Evolutionary conservation across 1,140 invertebrate species (phyloP), one percentile per base, ranked within the genome.

Genomic region (Aporrectodea caliginosa): DNA sequence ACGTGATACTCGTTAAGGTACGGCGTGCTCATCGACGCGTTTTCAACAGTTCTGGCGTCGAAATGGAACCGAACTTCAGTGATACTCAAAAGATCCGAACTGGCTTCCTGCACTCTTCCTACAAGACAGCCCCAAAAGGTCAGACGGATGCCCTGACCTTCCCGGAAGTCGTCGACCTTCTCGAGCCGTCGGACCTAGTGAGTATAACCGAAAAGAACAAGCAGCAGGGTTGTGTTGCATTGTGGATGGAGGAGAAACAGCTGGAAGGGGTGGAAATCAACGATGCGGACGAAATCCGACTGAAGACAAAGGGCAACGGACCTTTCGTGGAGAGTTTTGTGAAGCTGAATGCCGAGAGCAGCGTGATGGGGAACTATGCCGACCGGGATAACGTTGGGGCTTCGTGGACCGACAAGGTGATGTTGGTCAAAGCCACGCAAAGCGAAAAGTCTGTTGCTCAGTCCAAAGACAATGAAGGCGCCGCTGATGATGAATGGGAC

Each of bases 361-460:
- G 69, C 22, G 82, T 81, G 14, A 81, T 83, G 29, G 75, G 77
- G n/a, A 84, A 85, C 43, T 85, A 82, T 80, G 83, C 84, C 16
- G 84, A 84, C 16, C 83, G 83, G 22, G 85, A 85, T 29, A 33
- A 68, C n/a, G 81, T 84, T 22, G 85, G 85, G 0, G 80, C 72
- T 31, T 83, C 83, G 16, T 85, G 85, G 85, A 86, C 85, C 31
- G 83, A 85, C 78, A 86, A 86, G 78, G 83, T 86, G n/a, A 84
- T 85, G 84, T 77, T 82, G 31, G 70, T 84, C 31, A 85, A 85
- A 79, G 35, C 30, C 71, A 70, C 27, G 43, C 16, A 76, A 27
- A 35, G 34, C 2, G 73, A 33, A 29, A 29, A 43, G 80, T 16
- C 35, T 78, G 33, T 69, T 34, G 2, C 73, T 78, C 31, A 81